Conservation (phyloP, 2,888 invertebrate genomes). For the Herminia tarsipennalis region DNA sequence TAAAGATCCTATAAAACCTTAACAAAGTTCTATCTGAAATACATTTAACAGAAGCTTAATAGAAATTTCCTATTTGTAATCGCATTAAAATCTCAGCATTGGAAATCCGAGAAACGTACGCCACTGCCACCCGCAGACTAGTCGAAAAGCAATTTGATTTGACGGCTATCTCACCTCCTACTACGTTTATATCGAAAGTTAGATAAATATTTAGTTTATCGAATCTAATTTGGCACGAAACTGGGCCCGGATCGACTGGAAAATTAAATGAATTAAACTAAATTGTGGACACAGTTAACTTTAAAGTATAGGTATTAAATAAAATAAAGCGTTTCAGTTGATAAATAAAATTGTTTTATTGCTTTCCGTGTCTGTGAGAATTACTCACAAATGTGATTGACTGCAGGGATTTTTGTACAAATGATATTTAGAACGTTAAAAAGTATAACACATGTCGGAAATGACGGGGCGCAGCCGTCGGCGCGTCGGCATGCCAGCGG, state of each 20-base stretch:
- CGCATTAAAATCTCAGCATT: slow-evolving; percentile 54
- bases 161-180: slow-evolving; percentile 83
- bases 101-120: slow-evolving; percentile 64
- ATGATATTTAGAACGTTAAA: slow-evolving; percentile 52
- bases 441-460: slow-evolving; percentile 58
- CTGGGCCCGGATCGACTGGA: slow-evolving; percentile 60
- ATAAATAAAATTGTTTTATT: slow-evolving; percentile 7
- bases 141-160: slow-evolving; percentile 80
- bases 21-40: slow-evolving; percentile 32
- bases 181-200: slow-evolving; percentile 84
- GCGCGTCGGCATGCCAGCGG: slow-evolving; percentile 50
- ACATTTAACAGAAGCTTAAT: slow-evolving; percentile 28
- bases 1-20: too few species aligned
- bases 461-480: slow-evolving; percentile 51
- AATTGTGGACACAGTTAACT: slow-evolving; percentile 15
- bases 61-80: slow-evolving; percentile 43
- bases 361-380: slow-evolving; percentile 21
- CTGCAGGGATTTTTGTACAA: slow-evolving; percentile 39
- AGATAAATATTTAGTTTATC: slow-evolving; percentile 84
- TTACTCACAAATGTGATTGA: slow-evolving; percentile 34
- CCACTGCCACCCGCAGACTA: slow-evolving; percentile 74
- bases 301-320: slow-evolving; percentile 1
- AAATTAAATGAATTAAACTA: slow-evolving; percentile 25
- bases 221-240: slow-evolving; percentile 83
- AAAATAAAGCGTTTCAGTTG: slow-evolving; percentile 1